Base-by-base conservation (phyloP, 2,888 invertebrate species). In the Yponomeuta sedellus region DNA sequence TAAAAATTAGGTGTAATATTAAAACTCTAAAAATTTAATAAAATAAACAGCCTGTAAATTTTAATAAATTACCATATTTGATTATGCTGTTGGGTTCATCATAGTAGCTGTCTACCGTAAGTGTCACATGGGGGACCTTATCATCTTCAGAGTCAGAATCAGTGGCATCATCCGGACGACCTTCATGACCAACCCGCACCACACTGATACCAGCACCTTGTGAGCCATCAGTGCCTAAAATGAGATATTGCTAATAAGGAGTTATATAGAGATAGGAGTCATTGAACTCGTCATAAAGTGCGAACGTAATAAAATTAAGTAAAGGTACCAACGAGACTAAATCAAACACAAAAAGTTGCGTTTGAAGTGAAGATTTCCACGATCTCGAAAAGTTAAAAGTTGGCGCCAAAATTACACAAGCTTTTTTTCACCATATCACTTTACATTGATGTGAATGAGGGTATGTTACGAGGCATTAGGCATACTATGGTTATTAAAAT, bases 21-120 rank as follows among this genome's bases (percentile, higher is more conserved):
- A n/a, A n/a, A n/a, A n/a, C n/a, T n/a, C n/a, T n/a, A n/a, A n/a
- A n/a, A n/a, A n/a, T n/a, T n/a, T n/a, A n/a, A n/a, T n/a, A n/a
- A n/a, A n/a, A n/a, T n/a, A n/a, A n/a, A n/a, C n/a, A 28, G 28
- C 5, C 10, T 8, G 6, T 61, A 39, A 56, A 44, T 67, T 69
- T 52, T 65, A 69, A 12, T 8, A 52, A 52, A 77, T 76, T 81
- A 91, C 91, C 91, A 86, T 91, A 91, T 77, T 91, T 91, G 69
- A 90, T 89, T 68, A 91, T 91, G 77, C 90, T 91, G 70, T 89
- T 86, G 59, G 91, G 91, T 74, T 92, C 92, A 71, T 93, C 88
- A 81, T 93, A 94, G 74, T 93, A 94, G 72, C 94, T 93, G 76
- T 94, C 94, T 25, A 94, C 93, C 64, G 93, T 93, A 5, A 94